phyloP scores from a whole-genome alignment of 2,888 invertebrate species.

The Cyrtodaria siliqua region DNA sequence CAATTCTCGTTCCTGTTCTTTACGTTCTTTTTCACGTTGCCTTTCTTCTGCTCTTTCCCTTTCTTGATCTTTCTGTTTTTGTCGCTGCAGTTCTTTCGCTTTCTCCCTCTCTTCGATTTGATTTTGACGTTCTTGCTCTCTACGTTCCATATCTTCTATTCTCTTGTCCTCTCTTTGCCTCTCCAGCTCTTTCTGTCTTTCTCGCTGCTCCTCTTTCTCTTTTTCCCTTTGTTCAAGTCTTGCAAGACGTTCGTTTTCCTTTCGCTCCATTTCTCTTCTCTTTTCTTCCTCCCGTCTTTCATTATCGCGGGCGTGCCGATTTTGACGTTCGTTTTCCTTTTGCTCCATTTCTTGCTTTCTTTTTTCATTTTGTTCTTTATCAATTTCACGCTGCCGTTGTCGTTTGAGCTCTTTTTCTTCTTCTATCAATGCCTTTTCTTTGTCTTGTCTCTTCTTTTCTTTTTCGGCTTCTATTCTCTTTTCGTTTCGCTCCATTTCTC shows the following conservation, averaged over 20 bases:
- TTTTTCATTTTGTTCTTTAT: slow-evolving; percentile 1
- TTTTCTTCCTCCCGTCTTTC: too few relatives aligned
- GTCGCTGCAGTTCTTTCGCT: background rate
- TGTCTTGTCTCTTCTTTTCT: too few relatives aligned
- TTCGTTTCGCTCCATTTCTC: background rate
- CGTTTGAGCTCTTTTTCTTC: slow-evolving; percentile 5
- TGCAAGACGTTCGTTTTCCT: background rate
- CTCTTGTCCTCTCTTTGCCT: background rate
- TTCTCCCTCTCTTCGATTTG: background rate
- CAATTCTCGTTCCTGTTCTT: background rate
- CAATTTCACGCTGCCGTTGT: slow-evolving; percentile 3
- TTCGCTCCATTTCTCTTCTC: background rate
- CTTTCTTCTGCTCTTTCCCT: background rate
- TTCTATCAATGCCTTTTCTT: background rate
- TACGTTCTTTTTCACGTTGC: background rate
- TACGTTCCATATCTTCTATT: background rate
- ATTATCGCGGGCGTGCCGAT: too few relatives aligned
- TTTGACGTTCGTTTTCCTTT: background rate
- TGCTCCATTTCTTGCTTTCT: background rate
- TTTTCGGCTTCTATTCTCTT: background rate
- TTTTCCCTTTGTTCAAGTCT: background rate
- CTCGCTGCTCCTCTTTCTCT: background rate
- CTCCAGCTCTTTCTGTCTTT: too few relatives aligned
- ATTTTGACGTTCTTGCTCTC: background rate
- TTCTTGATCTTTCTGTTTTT: background rate